Percentiles rank a stretch among this genome's conserved stretches.
phyloP scores from a whole-genome alignment of 2,113 vertebrate species.

The Odobenus rosmarus region DNA sequence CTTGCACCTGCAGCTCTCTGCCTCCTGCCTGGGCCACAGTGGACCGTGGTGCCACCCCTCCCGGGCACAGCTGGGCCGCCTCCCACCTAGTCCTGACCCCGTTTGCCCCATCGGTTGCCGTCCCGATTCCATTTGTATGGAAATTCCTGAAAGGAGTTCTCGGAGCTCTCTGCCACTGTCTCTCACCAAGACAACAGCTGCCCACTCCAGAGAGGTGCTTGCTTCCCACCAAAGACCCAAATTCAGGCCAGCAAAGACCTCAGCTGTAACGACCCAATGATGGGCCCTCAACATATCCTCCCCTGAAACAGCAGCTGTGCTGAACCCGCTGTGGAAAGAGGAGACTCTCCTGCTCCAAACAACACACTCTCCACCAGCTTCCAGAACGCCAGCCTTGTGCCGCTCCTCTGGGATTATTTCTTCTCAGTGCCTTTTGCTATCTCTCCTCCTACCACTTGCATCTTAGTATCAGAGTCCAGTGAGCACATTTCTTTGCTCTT shows the following conservation, averaged over 20 bases:
- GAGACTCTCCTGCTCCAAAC: neutral
- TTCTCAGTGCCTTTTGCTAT: neutral
- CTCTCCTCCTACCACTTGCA: neutral
- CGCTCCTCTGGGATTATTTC: neutral
- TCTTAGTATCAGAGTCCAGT: fast-evolving
- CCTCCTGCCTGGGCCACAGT: too few relatives aligned
- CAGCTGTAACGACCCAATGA: neutral
- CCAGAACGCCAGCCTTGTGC: neutral
- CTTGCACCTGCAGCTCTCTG: too few relatives aligned
- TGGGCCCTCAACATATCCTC: neutral
- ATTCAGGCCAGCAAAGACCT: neutral
- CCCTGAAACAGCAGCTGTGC: neutral
- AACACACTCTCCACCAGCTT: neutral
- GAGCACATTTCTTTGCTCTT: neutral
- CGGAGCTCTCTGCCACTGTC: neutral
- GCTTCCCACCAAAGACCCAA: neutral
- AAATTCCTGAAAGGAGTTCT: neutral
- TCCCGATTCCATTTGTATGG: neutral
- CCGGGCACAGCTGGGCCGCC: too few relatives aligned
- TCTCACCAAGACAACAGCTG: neutral
- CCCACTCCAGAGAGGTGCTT: neutral
- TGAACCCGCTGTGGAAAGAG: neutral
- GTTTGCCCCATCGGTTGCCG: neutral
- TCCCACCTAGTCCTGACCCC: neutral
- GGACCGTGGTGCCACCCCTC: too few relatives aligned